Base-by-base conservation (phyloP, 30 jellyfish, hydroid and myxozoan species). In the Cassiopea andromeda region DNA sequence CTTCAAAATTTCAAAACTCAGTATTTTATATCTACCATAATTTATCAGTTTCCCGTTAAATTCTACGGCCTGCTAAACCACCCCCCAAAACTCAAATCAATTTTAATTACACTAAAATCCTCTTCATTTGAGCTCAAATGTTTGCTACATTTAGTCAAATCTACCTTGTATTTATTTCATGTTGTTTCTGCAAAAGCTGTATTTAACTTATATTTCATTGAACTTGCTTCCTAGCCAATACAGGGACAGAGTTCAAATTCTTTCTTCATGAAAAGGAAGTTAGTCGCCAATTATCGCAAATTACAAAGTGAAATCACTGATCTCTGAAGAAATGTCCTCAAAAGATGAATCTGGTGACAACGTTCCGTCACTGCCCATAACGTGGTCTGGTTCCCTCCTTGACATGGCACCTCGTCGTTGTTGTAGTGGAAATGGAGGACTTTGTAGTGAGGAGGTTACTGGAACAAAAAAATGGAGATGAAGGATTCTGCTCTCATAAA, bases 331-430 rank as follows among this genome's bases (percentile, higher is more conserved):
- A 1, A 87, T 59, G 70, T 87, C 94, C 57, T 87, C 94, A 75
- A 87, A 87, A 2, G 94, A 87, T 19, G 94, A 87, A 61, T 87
- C 94, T 15, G 84, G 46, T 2, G 84, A 72, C 16, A 75, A 38
- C 13, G 94, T 77, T 44, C 68, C 90, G 78, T 77, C 90, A 58
- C 77, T 68, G 1, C 80, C 73, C 13, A 49, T 59, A 13, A 46
- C 9, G 43, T 81, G 68, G 9, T 81, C 54, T 1, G 87, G 75
- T 47, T 71, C 18, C 75, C 59, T 84, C 61, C 84, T 13, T 45
- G 49, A 5, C 46, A 48, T 7, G 4, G 60, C 49, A 18, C 73
- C 46, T 15, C 64, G 50, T 61, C 80, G 73, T 19, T 64, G 73
- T 61, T 77, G 70, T 44, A 59, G 38, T 1, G 81, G 75, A n/a